Conservation (phyloP, 2,113 vertebrate genomes). For the Synchiropus splendidus region DNA sequence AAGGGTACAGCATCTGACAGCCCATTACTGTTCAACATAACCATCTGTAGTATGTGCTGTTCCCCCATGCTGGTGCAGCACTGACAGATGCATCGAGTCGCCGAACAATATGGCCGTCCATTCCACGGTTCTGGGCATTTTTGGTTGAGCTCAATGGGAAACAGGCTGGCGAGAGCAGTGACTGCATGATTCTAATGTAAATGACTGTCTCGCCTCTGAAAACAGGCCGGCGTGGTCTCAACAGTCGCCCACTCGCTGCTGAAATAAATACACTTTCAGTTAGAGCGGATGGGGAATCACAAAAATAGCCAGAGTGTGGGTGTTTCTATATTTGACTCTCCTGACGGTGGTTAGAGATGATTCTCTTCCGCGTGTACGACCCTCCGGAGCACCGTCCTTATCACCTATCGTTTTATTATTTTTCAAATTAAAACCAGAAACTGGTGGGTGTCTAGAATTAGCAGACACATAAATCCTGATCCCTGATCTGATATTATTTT, state of each 20-base stretch:
- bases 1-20: conserved; percentile 27
- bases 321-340: conserved; percentile 28
- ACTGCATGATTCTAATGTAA: conserved; percentile 29
- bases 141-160: conserved; percentile 14
- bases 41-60: conserved; percentile 55
- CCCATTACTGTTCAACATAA: conserved; percentile 39
- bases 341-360: conserved; percentile 13
- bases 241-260: conserved; percentile 25
- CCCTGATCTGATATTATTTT: conserved; percentile 4
- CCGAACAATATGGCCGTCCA: conserved; percentile 37
- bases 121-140: conserved; percentile 17
- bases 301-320: conserved; percentile 43
- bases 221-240: conserved; percentile 17
- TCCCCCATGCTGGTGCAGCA: conserved; percentile 27
- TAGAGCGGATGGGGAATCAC: conserved; percentile 20
- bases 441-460: neutral
- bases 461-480: conserved; percentile 4
- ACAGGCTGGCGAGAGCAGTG: conserved; percentile 8
- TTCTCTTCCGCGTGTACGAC: conserved; percentile 4
- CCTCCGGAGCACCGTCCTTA: conserved; percentile 10
- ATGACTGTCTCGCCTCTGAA: conserved; percentile 39
- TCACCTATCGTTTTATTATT: conserved; percentile 4
- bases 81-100: conserved; percentile 33
- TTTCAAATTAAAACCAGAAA: conserved; percentile 9
- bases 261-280: conserved; percentile 23